A percentile compares a stretch with the other conserved stretches of the same genome.
Conservation (phyloP, 1,140 invertebrate genomes). For the Heliconius congener region DNA sequence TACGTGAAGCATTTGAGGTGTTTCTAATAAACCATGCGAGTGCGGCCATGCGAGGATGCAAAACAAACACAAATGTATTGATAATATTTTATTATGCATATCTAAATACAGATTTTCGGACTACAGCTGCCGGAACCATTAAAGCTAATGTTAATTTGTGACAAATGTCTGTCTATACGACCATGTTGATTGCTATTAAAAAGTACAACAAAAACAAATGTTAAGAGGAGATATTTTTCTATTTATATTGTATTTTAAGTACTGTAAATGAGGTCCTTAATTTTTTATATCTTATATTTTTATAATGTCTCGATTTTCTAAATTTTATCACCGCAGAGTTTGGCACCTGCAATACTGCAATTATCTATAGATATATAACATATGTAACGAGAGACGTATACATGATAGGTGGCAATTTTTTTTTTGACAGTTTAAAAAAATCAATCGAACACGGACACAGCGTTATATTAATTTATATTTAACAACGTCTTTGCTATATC, state of each 20-base stretch:
- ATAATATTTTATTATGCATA: constrained; percentile 39
- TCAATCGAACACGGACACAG: not conserved
- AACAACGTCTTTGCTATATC: not conserved
- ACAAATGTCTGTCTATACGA: not conserved
- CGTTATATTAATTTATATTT: not conserved
- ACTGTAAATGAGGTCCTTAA: too few species aligned
- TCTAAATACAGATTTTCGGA: constrained; percentile 21
- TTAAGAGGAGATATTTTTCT: not conserved
- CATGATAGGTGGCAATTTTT: not conserved
- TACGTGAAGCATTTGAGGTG: not conserved
- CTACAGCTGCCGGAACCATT: constrained; percentile 17
- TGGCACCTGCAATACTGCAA: too few species aligned
- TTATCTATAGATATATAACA: too few species aligned
- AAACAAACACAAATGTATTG: constrained; percentile 45
- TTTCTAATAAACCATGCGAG: constrained; percentile 22
- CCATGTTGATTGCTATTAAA: not conserved
- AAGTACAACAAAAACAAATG: not conserved
- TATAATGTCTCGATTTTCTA: too few species aligned
- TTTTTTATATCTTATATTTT: too few species aligned
- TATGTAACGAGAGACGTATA: too few species aligned
- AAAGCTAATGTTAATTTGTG: constrained; percentile 19
- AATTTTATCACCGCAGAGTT: too few species aligned
- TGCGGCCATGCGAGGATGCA: constrained; percentile 43
- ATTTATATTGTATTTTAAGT: too few species aligned
- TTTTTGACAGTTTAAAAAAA: not conserved